phyloP scores from a whole-genome alignment of 2,797 vertebrate species.

The Distichodus sexfasciatus region DNA sequence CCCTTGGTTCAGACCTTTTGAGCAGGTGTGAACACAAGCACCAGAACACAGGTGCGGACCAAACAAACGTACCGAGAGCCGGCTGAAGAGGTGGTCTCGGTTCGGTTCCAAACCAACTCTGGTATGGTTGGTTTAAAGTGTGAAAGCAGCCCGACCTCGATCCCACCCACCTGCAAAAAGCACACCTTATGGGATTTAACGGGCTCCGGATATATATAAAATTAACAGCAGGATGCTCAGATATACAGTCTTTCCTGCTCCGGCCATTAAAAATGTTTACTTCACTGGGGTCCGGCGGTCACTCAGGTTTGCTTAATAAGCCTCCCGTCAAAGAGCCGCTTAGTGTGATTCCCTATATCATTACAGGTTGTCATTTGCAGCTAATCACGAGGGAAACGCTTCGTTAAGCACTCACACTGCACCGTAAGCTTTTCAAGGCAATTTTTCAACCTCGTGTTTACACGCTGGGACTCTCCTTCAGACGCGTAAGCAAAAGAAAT shows the following conservation, averaged over 20 bases:
- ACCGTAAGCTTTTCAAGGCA: not conserved
- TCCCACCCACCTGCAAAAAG: no score
- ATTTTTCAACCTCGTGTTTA: not conserved
- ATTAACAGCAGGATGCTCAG: no score
- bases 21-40: no score
- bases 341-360: not conserved
- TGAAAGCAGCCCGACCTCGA: no score
- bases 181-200: no score
- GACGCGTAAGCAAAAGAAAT: not conserved
- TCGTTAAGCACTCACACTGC: not conserved
- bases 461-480: not conserved
- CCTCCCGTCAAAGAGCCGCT: not conserved
- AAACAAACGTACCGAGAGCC: no score
- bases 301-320: not conserved
- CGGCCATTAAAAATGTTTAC: constrained; percentile 14
- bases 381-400: not conserved
- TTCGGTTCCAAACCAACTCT: no score
- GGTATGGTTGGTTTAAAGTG: no score
- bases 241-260: not conserved
- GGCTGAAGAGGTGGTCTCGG: no score
- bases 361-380: not conserved
- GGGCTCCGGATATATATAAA: no score
- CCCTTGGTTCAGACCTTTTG: no score
- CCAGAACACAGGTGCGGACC: no score
- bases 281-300: not conserved